Evolutionary conservation across 1,140 invertebrate species (phyloP).

Genomic region (Zaprionus camerounensis): DNA sequence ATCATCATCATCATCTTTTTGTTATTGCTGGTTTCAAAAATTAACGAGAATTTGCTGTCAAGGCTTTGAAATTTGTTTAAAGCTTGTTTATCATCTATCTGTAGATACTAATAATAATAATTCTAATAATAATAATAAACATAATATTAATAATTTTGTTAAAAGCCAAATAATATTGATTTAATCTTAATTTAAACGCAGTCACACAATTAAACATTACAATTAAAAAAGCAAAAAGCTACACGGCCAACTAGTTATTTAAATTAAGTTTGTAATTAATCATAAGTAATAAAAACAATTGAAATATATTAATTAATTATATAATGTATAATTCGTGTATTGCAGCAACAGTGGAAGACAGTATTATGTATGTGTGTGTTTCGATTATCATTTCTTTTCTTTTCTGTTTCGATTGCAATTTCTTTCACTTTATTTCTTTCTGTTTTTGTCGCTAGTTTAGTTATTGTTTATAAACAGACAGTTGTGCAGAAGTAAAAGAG

Average conservation of each 20-base stretch:
- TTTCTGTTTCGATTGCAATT: slow-evolving; percentile 38
- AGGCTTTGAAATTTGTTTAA: slow-evolving; percentile 46
- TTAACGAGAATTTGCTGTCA: slow-evolving; percentile 27
- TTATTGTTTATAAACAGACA: slow-evolving; percentile 13
- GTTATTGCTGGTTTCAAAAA: neutral
- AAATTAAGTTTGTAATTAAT: slow-evolving; percentile 30
- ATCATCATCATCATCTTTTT: neutral
- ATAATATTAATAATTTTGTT: slow-evolving; percentile 18
- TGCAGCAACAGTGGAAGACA: slow-evolving; percentile 84
- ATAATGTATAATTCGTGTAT: slow-evolving; percentile 64
- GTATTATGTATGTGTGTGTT: slow-evolving; percentile 33
- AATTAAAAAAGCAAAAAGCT: slow-evolving; percentile 45
- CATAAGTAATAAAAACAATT: slow-evolving; percentile 42
- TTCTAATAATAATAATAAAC: slow-evolving; percentile 20
- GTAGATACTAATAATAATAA: slow-evolving; percentile 27
- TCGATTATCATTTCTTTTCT: slow-evolving; percentile 6
- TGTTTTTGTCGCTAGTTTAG: slow-evolving; percentile 32
- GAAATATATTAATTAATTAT: slow-evolving; percentile 41
- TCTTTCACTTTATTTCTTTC: slow-evolving; percentile 41
- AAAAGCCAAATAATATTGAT: slow-evolving; percentile 28
- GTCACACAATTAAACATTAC: slow-evolving; percentile 45
- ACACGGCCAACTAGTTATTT: slow-evolving; percentile 33
- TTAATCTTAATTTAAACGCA: slow-evolving; percentile 47
- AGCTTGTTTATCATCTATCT: slow-evolving; percentile 42
- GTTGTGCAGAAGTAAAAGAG: slow-evolving; percentile 22